Base-by-base conservation (phyloP, 2,888 invertebrate species). In the Diplolepis rosae region DNA sequence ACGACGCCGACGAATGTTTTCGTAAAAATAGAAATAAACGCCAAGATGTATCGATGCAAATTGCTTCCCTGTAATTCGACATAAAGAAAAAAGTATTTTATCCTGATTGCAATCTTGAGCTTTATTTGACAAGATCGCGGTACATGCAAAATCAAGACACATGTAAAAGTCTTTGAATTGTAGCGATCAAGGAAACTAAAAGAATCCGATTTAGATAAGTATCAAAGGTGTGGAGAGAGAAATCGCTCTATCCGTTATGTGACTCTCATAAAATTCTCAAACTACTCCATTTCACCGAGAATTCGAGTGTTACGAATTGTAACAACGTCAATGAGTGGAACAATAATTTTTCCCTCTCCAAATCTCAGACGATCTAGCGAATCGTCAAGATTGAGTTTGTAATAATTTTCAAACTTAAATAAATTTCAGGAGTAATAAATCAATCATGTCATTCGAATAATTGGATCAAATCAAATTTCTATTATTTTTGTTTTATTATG, bases 1-100 rank as follows among this genome's bases (percentile, higher is more conserved):
- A 54, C 65, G 61, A 65, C 39, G 68, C 66, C 35, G 18, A 52
- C 52, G 72, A 68, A 56, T 69, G 52, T 72, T 69, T 72, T 65
- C 68, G 66, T 65, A 71, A 73, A 76, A 79, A 80, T 61, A 61
- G 39, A 61, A 39, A 13, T 24, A 77, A 77, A 79, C 79, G 78
- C 78, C 76, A 72, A 77, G 71, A 70, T 52, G 24, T 39, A 52
- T 54, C 65, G 52, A 72, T 76, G 79, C 78, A 81, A 81, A 82
- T 82, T 80, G 77, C 77, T 81, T 81, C 71, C 78, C 73, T 75
- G 73, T 73, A 79, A 71, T 73, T 71, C 65, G 61, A 72, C 51
- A 18, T 61, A 39, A 39, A 61, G 6, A 54, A 52, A 30, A 32
- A 32, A 54, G 15, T 30, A 30, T 39, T n/a, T n/a, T 39, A 39